These are phyloP conservation scores for Euborellia annulipes DNA, from an alignment of 1,140 invertebrate genomes.

Conservation along the genomic window DNA sequence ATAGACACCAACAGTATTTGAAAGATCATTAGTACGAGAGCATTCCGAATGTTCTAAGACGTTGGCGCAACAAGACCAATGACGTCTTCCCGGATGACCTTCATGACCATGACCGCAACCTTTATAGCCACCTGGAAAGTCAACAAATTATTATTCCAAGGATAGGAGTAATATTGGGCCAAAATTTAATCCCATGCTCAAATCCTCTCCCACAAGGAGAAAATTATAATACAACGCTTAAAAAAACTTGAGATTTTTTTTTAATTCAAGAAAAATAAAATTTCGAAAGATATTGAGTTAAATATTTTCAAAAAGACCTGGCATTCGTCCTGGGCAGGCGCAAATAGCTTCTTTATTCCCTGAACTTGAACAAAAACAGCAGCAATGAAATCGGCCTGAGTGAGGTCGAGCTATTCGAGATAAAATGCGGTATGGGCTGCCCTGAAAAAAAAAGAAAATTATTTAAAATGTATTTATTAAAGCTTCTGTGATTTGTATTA, in stretches of 20 bases:
- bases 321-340: slow-evolving; percentile 54
- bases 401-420: slow-evolving; percentile 28
- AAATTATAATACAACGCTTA: too few species aligned
- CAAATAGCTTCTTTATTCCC: slow-evolving; percentile 48
- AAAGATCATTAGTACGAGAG: slow-evolving; percentile 19
- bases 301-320: slow-evolving; percentile 24
- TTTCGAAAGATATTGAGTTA: too few species aligned
- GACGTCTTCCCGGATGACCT: slow-evolving; percentile 54
- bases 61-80: slow-evolving; percentile 68
- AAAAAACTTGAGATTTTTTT: too few species aligned
- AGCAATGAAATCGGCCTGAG: slow-evolving; percentile 57
- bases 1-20: too few species aligned
- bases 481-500: too few species aligned
- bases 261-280: too few species aligned
- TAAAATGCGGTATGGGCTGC: slow-evolving; percentile 39
- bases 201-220: too few species aligned
- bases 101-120: slow-evolving; percentile 64
- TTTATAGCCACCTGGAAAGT: slow-evolving; percentile 41
- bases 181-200: too few species aligned
- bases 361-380: slow-evolving; percentile 62
- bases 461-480: too few species aligned
- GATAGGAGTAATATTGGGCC: too few species aligned
- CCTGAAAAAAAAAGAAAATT: slow-evolving; percentile 25
- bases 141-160: too few species aligned
- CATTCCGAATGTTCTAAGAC: slow-evolving; percentile 39